phyloP scores from a whole-genome alignment of 2,797 vertebrate species.

The Cuculus canorus region DNA sequence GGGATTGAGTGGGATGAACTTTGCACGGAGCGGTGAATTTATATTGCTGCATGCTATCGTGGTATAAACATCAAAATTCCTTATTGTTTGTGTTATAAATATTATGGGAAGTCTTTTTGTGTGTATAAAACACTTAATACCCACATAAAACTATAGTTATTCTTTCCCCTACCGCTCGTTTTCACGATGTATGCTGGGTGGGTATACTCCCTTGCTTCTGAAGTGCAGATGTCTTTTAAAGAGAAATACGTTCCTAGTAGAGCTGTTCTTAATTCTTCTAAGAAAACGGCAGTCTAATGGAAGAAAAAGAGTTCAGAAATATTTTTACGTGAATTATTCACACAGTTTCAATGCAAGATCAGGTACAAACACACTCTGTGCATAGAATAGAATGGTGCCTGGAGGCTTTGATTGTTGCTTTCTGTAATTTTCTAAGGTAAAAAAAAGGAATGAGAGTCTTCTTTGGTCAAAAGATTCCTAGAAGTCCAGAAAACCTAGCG shows the following conservation, averaged over 20 bases:
- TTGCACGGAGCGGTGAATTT: not conserved
- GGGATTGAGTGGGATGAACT: not conserved
- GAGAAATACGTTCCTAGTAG: not conserved
- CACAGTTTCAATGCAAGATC: not conserved
- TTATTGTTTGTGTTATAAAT: not conserved
- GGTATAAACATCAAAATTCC: not conserved
- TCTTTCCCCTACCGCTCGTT: conserved; percentile 52
- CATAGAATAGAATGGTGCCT: not conserved
- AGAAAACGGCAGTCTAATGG: not conserved
- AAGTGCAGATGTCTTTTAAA: not conserved
- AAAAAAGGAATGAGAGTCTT: not conserved
- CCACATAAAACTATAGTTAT: not conserved
- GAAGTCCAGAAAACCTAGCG: not conserved
- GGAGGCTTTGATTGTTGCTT: not conserved
- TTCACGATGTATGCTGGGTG: not conserved
- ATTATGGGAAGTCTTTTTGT: not conserved
- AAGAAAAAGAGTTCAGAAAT: not conserved
- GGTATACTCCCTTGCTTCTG: not conserved
- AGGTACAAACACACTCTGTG: not conserved
- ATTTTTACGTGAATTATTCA: not conserved
- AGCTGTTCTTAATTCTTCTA: not conserved
- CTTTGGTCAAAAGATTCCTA: not conserved
- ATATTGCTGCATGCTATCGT: not conserved
- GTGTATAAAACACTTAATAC: not conserved
- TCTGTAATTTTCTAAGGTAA: not conserved